phyloP scores from a whole-genome alignment of 2,797 vertebrate species.

The Lerista edwardsae region DNA sequence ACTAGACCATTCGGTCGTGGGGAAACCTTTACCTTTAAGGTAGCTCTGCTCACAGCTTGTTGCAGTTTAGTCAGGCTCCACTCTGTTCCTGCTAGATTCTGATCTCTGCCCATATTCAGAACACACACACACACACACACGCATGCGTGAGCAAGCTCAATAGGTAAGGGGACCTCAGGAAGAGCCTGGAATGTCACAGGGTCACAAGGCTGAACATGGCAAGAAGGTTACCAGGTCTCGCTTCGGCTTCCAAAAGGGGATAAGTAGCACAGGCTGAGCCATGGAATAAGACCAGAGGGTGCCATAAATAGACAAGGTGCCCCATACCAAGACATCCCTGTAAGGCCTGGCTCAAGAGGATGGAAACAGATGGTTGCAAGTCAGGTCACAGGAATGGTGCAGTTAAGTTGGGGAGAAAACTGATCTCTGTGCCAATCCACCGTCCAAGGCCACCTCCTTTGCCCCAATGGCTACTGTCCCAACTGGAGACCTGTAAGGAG shows the following conservation, averaged over 20 bases:
- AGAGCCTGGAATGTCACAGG: background rate
- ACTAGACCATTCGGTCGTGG: too few species aligned
- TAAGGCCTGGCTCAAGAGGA: background rate
- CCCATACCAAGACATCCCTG: background rate
- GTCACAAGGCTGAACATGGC: background rate
- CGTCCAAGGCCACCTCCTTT: background rate
- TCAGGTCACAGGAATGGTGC: too few species aligned
- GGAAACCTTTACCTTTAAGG: too few species aligned
- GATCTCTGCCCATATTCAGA: too few species aligned
- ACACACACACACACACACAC: too few species aligned
- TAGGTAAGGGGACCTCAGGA: background rate
- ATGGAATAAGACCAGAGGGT: background rate
- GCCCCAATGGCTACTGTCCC: background rate
- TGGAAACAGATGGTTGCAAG: too few species aligned
- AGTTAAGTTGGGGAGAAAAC: too few species aligned
- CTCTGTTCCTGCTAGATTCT: too few species aligned
- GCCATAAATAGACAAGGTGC: background rate
- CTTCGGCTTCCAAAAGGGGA: background rate
- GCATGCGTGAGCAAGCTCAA: too few species aligned
- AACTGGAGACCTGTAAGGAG: background rate
- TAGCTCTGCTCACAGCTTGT: too few species aligned
- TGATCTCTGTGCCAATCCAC: too few species aligned
- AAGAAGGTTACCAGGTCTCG: background rate
- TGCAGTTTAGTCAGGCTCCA: too few species aligned
- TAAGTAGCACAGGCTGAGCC: background rate